Base-by-base conservation (phyloP, 92 coral and sea anemone species). In the Zoanthus sansibaricus region DNA sequence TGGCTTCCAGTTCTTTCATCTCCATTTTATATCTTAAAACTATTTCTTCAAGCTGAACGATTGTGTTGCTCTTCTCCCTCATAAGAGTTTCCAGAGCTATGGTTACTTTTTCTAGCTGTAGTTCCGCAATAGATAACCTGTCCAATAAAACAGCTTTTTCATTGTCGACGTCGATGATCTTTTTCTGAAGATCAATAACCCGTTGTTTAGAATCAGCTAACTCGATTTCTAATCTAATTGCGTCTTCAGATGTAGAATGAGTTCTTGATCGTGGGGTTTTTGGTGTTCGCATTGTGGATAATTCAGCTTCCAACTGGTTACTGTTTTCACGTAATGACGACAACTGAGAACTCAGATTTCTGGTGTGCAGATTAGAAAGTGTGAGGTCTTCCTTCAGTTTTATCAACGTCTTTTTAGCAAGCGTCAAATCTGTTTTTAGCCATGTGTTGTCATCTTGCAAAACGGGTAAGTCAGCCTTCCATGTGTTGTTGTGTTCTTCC, bases 331-430 rank as follows among this genome's bases (percentile, higher is more conserved):
- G 93, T 46, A 95, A 88, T 10, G 94, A 95, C 15, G 98, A 75
- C 62, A 95, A 75, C 49, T 95, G 98, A 0, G 94, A 76, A 15
- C 98, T 96, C 16, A 95, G 92, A 66, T 93, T 91, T 68, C 90
- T 89, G 1, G 98, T 95, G 47, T 95, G 98, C 83, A 93, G 76
- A 79, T 92, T 95, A 0, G 98, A 93, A 56, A 92, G 80, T 9
- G 95, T 94, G 3, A 97, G 84, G 75, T 97, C 97, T 5, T 97
- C 92, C 58, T 95, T 97, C 68, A 97, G 92, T 47, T 95, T 95
- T 21, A 96, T 75, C 4, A 97, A 95, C 83, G 95, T 95, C 31
- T 97, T 98, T 72, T 95, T 97, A 0, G 99, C 99, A 62, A 92
- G 88, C 32, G 86, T 77, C 76, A 97, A 72, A 75, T 97, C 99